These are phyloP conservation scores for Albula glossodonta DNA, from an alignment of 2,113 vertebrate species.

Conservation along the genomic window DNA sequence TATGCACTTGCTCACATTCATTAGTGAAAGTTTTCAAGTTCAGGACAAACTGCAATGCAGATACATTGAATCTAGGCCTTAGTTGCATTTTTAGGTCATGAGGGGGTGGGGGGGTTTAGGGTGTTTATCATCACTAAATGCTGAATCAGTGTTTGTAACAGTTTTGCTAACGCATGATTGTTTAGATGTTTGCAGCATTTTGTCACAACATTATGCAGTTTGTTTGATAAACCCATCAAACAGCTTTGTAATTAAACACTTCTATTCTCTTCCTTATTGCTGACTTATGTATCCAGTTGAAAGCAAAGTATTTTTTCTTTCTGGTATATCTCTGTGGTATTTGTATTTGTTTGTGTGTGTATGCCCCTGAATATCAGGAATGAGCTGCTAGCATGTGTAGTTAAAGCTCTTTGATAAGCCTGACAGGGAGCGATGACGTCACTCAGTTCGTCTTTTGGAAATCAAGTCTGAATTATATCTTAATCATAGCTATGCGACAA, in stretches of 20 bases:
- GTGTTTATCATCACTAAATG: constrained; percentile 64
- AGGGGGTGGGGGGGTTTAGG: constrained; percentile 20
- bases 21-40: neutral
- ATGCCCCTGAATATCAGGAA: neutral
- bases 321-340: neutral
- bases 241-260: neutral
- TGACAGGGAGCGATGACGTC: neutral
- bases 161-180: constrained; percentile 65
- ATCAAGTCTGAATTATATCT: neutral
- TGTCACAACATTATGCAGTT: constrained; percentile 25
- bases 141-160: constrained; percentile 69
- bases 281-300: neutral
- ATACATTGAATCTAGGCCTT: neutral
- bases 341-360: neutral
- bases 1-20: neutral
- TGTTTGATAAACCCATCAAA: neutral
- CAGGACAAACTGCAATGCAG: neutral
- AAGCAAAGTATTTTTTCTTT: neutral
- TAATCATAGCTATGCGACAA: too few species aligned
- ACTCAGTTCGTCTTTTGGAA: neutral
- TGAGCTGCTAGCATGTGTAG: neutral
- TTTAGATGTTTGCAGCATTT: constrained; percentile 38
- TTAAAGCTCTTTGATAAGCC: neutral
- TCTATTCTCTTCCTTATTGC: neutral
- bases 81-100: constrained; percentile 39